Conservation (phyloP, 2,113 vertebrate species). For the Chauna torquata region DNA sequence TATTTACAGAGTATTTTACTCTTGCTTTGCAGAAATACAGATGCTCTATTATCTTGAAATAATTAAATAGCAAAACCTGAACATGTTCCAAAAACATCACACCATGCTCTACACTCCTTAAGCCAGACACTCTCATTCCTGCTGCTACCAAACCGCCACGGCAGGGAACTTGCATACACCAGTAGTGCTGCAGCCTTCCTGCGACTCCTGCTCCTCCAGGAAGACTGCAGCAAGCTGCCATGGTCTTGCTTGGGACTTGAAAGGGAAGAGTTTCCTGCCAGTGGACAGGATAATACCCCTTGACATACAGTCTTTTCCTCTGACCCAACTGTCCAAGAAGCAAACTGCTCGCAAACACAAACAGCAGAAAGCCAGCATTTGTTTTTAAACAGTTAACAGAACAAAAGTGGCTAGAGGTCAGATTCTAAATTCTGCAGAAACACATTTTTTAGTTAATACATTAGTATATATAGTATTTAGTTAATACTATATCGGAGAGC, state of each 20-base stretch:
- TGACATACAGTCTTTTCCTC: constrained; percentile 31
- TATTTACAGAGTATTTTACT: not conserved
- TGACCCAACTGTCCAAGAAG: not conserved
- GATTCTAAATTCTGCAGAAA: not conserved
- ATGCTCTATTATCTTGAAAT: not conserved
- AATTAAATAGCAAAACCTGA: not conserved
- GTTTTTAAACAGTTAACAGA: constrained; percentile 23
- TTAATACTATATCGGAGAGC: not conserved
- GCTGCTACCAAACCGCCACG: not conserved
- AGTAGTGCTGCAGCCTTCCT: not conserved
- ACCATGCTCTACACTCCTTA: not conserved
- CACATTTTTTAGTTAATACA: not conserved
- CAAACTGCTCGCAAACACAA: not conserved
- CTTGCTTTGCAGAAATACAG: not conserved
- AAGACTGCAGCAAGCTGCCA: not conserved
- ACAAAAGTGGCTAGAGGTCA: constrained; percentile 8
- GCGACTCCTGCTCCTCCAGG: not conserved
- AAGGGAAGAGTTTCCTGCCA: constrained; percentile 44
- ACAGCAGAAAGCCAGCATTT: not conserved
- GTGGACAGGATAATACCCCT: constrained; percentile 6
- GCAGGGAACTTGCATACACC: not conserved
- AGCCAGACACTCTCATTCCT: not conserved
- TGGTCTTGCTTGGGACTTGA: not conserved
- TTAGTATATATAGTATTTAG: too few species aligned
- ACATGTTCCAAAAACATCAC: accelerated